phyloP scores from a whole-genome alignment of 2,888 invertebrate genomes.

The Cremastinae sp. region DNA sequence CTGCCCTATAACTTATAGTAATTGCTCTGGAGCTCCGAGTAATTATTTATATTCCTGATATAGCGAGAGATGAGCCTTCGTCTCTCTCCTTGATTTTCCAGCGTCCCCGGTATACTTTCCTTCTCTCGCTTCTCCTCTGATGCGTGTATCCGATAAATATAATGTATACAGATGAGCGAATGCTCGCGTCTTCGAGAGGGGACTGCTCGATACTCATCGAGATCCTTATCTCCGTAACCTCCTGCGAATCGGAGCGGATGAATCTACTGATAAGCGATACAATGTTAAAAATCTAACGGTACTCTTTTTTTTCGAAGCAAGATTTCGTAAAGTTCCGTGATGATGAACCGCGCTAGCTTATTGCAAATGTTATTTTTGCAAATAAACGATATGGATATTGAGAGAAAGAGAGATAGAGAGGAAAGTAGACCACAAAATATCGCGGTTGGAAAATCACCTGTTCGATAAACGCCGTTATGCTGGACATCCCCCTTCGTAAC shows the following conservation, averaged over 20 bases:
- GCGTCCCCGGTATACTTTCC: constrained; percentile 27
- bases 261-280: no score
- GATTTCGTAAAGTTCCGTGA: no score
- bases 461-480: constrained; percentile 45
- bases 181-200: constrained; percentile 30
- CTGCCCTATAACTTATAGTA: constrained; percentile 80
- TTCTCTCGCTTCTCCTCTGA: constrained; percentile 36
- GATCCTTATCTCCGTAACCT: constrained; percentile 45
- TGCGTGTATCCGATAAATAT: constrained; percentile 48
- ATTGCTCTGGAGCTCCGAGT: constrained; percentile 79
- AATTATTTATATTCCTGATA: constrained; percentile 80
- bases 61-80: constrained; percentile 60
- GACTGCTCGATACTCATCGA: constrained; percentile 31
- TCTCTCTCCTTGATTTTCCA: constrained; percentile 34
- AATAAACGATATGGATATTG: no score
- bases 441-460: constrained; percentile 51
- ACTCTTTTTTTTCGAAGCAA: no score
- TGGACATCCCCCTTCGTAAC: constrained; percentile 50
- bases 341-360: no score
- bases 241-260: neutral
- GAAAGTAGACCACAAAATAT: constrained; percentile 24
- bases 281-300: no score
- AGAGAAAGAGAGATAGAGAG: neutral
- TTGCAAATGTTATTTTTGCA: no score
- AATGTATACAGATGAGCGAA: constrained; percentile 48